Evolutionary conservation across 2,888 invertebrate species (phyloP).

Genomic region (Elegia similella): DNA sequence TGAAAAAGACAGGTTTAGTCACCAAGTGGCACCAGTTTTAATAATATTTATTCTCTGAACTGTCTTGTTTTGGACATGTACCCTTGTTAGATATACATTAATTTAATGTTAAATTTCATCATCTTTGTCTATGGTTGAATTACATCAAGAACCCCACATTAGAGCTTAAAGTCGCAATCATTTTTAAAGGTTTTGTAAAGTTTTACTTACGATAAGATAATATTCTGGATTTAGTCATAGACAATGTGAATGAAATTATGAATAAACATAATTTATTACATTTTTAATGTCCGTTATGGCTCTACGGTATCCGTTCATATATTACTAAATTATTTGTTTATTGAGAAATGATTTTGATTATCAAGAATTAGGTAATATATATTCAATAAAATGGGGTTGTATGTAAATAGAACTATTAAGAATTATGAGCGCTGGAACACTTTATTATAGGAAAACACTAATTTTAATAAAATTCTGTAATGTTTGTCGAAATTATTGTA

Average conservation of each 20-base stretch:
- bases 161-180: conserved; percentile 56
- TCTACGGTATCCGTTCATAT: conserved; percentile 8
- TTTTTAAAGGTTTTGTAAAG: conserved; percentile 44
- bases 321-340: conserved; percentile 5
- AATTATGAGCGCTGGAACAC: conserved; percentile 15
- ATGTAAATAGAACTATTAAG: conserved; percentile 15
- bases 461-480: conserved; percentile 10
- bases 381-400: conserved; percentile 15
- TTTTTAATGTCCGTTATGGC: neutral
- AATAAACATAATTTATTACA: conserved; percentile 12
- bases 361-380: neutral
- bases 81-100: neutral
- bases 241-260: conserved; percentile 27
- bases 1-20: neutral
- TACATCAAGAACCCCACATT: conserved; percentile 47
- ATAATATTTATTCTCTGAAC: neutral
- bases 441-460: conserved; percentile 11
- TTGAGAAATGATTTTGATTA: neutral
- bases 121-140: conserved; percentile 43
- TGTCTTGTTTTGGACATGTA: neutral
- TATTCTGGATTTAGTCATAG: conserved; percentile 33
- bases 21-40: neutral
- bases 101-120: conserved; percentile 19
- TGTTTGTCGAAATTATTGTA: conserved; percentile 9
- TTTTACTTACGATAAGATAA: conserved; percentile 17